phyloP scores from a whole-genome alignment of 2,113 vertebrate species.

The Gopherus flavomarginatus region DNA sequence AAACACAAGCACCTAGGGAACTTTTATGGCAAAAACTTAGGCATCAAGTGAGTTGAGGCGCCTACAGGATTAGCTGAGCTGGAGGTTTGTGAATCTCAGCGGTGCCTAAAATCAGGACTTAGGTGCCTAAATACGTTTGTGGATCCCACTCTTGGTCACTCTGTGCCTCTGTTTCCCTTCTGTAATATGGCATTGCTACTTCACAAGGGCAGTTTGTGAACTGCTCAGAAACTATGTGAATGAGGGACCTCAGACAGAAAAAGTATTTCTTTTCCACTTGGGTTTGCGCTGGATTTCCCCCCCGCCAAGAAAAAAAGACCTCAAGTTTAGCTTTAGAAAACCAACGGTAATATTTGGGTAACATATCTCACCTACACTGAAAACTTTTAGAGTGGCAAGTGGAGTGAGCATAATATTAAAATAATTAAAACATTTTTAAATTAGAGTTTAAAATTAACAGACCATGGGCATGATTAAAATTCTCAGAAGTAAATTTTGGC shows the following conservation, averaged over 20 bases:
- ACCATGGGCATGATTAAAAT: neutral
- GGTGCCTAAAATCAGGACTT: neutral
- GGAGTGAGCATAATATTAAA: neutral
- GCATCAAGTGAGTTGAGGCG: neutral
- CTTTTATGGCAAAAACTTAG: neutral
- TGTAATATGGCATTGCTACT: neutral
- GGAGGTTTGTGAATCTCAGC: neutral
- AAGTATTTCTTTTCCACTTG: neutral
- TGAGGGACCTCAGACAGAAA: fast-evolving
- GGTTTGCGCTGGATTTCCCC: neutral
- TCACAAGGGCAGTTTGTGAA: neutral
- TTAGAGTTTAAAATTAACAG: neutral
- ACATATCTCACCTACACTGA: neutral
- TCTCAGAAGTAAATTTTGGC: neutral
- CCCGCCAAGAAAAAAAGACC: neutral
- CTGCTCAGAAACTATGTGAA: neutral
- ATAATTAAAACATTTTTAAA: neutral
- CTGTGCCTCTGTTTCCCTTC: neutral
- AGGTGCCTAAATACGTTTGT: neutral
- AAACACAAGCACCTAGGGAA: neutral
- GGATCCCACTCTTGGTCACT: neutral
- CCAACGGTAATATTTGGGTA: neutral
- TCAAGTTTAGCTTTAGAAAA: neutral
- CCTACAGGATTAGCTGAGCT: neutral
- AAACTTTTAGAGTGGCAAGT: neutral